Percentiles rank a stretch among this genome's conserved stretches.
Conservation (phyloP, 2,888 invertebrate genomes). For the Meganola albula region DNA sequence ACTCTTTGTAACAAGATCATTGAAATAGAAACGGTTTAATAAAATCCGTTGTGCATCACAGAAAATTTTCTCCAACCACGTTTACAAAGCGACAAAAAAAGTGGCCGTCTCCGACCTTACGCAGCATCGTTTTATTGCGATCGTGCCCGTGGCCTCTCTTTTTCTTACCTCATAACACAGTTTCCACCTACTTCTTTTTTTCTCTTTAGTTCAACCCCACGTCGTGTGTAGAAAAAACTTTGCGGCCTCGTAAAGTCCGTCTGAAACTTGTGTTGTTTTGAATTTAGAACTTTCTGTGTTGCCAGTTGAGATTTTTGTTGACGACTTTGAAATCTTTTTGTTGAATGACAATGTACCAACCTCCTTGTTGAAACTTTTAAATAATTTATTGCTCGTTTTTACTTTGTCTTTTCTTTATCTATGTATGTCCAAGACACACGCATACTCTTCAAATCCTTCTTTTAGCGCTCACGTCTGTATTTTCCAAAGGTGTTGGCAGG, state of each 20-base stretch:
- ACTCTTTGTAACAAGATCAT: slow-evolving; percentile 12
- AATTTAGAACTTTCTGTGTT: slow-evolving; percentile 30
- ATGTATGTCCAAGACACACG: too few relatives aligned
- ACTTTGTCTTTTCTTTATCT: too few relatives aligned
- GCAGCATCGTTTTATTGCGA: slow-evolving; percentile 70
- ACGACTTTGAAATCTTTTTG: neutral
- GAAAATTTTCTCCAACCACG: slow-evolving; percentile 42
- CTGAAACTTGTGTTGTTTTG: slow-evolving; percentile 34
- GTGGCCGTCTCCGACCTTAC: slow-evolving; percentile 61
- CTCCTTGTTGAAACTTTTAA: too few relatives aligned
- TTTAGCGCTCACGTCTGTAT: too few relatives aligned
- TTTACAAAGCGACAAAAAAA: slow-evolving; percentile 53
- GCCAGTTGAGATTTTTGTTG: slow-evolving; percentile 2
- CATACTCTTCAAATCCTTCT: too few relatives aligned
- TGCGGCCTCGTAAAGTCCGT: slow-evolving; percentile 32
- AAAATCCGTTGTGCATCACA: slow-evolving; percentile 27
- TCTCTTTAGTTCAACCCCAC: slow-evolving; percentile 35
- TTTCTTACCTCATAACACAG: slow-evolving; percentile 76
- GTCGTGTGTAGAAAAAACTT: slow-evolving; percentile 53
- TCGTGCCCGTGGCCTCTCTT: slow-evolving; percentile 65
- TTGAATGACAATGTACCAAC: too few relatives aligned
- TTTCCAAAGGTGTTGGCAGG: too few relatives aligned
- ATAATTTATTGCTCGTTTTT: too few relatives aligned
- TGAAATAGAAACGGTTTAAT: slow-evolving; percentile 24
- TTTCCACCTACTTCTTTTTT: slow-evolving; percentile 55